Evolutionary conservation across 1,140 invertebrate species (phyloP).

Genomic region (Orussus abietinus): DNA sequence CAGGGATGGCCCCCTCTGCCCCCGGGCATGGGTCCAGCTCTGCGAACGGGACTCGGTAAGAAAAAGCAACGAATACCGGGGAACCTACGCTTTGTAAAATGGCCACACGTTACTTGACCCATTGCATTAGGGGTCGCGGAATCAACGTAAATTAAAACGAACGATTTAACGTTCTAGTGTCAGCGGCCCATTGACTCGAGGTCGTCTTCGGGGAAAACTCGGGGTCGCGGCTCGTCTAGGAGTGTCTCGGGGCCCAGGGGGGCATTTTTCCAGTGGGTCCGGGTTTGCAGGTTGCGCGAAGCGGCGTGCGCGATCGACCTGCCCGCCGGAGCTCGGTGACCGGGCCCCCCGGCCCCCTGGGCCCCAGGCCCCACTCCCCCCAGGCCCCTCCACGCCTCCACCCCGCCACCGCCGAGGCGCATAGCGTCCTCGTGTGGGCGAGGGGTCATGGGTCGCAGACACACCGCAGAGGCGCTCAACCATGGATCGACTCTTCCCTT

Average conservation of each 20-base stretch:
- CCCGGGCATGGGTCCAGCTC: too few relatives aligned
- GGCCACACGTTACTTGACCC: not conserved
- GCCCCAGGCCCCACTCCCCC: constrained; percentile 31
- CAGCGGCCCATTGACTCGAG: constrained; percentile 2
- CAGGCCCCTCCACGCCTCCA: not conserved
- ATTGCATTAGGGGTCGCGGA: too few relatives aligned
- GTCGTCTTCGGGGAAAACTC: constrained; percentile 20
- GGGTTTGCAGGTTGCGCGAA: constrained; percentile 46
- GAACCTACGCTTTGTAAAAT: too few relatives aligned
- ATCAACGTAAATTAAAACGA: too few relatives aligned
- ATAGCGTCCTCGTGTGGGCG: constrained; percentile 49
- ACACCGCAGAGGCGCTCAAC: constrained; percentile 44
- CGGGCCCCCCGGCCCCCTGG: constrained; percentile 33
- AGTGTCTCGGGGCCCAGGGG: constrained; percentile 28
- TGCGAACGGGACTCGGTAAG: too few relatives aligned
- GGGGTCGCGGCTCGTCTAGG: too few relatives aligned
- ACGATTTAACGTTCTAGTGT: too few relatives aligned
- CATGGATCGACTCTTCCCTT: too few relatives aligned
- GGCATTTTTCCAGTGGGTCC: constrained; percentile 44
- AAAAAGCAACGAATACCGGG: too few relatives aligned
- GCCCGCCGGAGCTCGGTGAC: constrained; percentile 39
- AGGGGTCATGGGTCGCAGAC: constrained; percentile 50
- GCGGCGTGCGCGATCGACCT: constrained; percentile 36
- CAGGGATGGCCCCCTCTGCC: too few relatives aligned
- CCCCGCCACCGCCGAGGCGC: constrained; percentile 29